phyloP scores from a whole-genome alignment of 2,113 vertebrate species.

The Falco punctatus region DNA sequence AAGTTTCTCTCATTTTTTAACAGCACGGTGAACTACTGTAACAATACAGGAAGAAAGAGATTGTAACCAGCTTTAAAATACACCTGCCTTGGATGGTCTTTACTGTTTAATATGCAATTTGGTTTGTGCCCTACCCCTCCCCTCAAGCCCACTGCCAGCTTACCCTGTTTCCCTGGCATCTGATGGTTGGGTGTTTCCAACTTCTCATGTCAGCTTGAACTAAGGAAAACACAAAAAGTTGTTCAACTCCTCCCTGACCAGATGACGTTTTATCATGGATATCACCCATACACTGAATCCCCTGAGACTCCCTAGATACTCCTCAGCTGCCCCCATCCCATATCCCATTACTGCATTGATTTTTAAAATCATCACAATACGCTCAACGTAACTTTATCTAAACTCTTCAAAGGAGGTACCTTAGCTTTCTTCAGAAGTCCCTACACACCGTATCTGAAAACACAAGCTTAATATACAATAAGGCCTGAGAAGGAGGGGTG shows the following conservation, averaged over 20 bases:
- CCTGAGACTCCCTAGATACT: neutral
- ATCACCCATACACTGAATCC: neutral
- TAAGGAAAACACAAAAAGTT: conserved; percentile 70
- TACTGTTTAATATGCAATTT: neutral
- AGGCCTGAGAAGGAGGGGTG: neutral
- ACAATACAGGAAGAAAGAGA: neutral
- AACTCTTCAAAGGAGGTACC: neutral
- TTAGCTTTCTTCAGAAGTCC: neutral
- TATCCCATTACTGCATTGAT: neutral
- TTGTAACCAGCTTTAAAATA: neutral
- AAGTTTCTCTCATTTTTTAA: neutral
- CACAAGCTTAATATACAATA: neutral
- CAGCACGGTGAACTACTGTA: neutral
- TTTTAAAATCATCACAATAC: neutral
- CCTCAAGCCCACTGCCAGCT: conserved; percentile 65
- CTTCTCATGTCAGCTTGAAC: conserved; percentile 70
- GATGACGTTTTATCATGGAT: neutral
- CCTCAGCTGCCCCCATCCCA: neutral
- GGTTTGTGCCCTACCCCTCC: conserved; percentile 54
- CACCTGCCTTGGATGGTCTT: neutral
- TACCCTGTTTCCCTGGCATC: conserved; percentile 69
- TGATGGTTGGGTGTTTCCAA: conserved; percentile 68
- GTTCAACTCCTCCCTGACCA: conserved; percentile 66
- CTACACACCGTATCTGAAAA: neutral
- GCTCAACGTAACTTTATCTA: neutral